Evolutionary conservation across 2,888 invertebrate genomes (phyloP), one percentile per base, ranked within the genome.

Genomic region (Scaeva pyrastri): DNA sequence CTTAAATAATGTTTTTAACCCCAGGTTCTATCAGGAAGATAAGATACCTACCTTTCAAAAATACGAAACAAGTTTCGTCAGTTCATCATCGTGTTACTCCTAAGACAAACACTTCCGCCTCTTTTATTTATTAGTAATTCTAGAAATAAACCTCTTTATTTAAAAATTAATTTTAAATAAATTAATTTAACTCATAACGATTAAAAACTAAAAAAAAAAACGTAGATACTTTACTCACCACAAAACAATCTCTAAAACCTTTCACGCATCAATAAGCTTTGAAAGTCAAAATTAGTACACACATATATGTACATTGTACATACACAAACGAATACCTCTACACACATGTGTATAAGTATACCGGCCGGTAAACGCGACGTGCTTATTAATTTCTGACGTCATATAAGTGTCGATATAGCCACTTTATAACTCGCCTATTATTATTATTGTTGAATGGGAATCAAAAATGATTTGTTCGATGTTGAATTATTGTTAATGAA

Each of bases 361-460:
- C 66, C 66, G 66, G 66, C 66, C 66, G 48, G 66, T 16, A 7
- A 14, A 31, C 12, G 48, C 0, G 45, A 16, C 31, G 19, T 45
- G 26, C 45, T 66, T 16, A 26, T 26, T 14, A 21, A 23, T 43
- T 11, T 36, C 48, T 66, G 64, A 64, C 64, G 64, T 64, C 64
- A 64, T 45, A 16, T 39, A 8, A 0, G 5, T 3, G 31, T 48
- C 19, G 48, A 36, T 31, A 31, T 41, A 14, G 4, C 19, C 14
- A 14, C 1, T n/a, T n/a, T 31, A n/a, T n/a, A n/a, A 5, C 14
- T 23, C 23, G 14, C 23, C 23, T 12, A 48, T 66, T 31, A 64
- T 48, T 23, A 45, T 45, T 23, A 26, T 43, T 6, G 6, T 64
- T 19, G 45, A 31, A 66, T 36, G 31, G 19, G n/a, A 12, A 48